Evolutionary conservation across 2,888 invertebrate species (phyloP).

Genomic region (Leucophenga montana): DNA sequence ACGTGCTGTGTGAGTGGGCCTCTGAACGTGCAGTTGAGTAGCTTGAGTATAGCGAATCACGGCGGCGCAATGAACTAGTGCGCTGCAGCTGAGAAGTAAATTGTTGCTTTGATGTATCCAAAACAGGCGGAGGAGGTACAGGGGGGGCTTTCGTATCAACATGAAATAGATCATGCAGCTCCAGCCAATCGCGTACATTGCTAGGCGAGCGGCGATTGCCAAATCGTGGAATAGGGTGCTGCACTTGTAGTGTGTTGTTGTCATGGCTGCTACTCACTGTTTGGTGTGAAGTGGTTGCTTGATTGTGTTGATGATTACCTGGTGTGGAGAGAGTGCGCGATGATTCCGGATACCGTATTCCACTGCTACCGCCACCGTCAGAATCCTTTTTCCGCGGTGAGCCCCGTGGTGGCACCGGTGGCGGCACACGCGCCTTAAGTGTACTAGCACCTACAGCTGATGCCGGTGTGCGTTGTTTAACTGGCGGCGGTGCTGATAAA

Average conservation of each 20-base stretch:
- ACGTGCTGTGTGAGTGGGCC: conserved; percentile 49
- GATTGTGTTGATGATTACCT: conserved; percentile 56
- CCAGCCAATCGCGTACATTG: conserved; percentile 72
- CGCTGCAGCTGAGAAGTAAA: conserved; percentile 32
- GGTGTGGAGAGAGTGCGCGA: conserved; percentile 55
- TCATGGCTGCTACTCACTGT: conserved; percentile 9
- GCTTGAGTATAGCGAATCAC: conserved; percentile 57
- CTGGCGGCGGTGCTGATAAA: conserved; percentile 51
- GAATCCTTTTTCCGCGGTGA: conserved; percentile 77
- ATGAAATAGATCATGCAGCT: conserved; percentile 68
- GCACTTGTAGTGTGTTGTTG: conserved; percentile 51
- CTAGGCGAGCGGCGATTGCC: conserved; percentile 71
- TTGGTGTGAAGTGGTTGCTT: conserved; percentile 38
- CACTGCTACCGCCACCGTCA: conserved; percentile 1
- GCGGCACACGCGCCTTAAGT: conserved; percentile 84
- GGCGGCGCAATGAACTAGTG: conserved; percentile 44
- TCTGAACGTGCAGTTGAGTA: conserved; percentile 63
- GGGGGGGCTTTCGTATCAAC: conserved; percentile 35
- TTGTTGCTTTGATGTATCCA: not conserved
- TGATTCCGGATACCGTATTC: not conserved
- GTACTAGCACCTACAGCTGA: conserved; percentile 76
- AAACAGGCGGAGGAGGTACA: conserved; percentile 28
- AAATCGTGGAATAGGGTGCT: conserved; percentile 64
- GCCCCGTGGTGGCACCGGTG: conserved; percentile 90
- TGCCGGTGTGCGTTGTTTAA: conserved; percentile 72